Evolutionary conservation across 2,888 invertebrate species (phyloP).

Genomic region (Ormyrus rosae): DNA sequence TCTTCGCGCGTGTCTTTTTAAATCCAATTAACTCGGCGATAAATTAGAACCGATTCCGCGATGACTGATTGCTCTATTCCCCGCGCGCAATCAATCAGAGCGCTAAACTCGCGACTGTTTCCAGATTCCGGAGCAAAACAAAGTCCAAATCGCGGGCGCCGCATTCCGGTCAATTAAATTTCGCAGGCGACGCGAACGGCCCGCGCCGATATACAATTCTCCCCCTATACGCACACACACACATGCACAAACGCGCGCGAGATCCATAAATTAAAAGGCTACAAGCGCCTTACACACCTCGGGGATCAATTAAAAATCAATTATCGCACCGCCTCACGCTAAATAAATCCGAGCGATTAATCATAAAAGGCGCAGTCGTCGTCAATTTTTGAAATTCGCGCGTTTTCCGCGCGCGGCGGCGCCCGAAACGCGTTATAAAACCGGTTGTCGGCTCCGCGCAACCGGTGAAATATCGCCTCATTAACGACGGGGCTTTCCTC

Average conservation of each 20-base stretch:
- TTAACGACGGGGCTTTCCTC: conserved; percentile 59
- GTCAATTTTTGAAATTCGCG: conserved; percentile 11
- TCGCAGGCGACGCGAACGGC: background rate
- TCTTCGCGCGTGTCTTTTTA: too few species aligned
- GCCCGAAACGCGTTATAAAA: conserved; percentile 54
- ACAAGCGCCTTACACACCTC: background rate
- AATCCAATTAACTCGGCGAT: too few species aligned
- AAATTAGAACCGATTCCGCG: too few species aligned
- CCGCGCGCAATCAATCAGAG: too few species aligned
- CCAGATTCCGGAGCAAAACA: background rate
- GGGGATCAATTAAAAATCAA: conserved; percentile 41
- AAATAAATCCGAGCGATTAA: conserved; percentile 6
- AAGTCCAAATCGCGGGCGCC: background rate
- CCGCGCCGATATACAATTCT: conserved; percentile 11
- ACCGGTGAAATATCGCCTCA: conserved; percentile 66
- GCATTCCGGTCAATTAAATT: conserved; percentile 38
- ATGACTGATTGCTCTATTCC: too few species aligned
- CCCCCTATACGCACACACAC: background rate
- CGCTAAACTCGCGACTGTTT: too few species aligned
- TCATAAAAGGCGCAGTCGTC: background rate
- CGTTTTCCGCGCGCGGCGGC: background rate
- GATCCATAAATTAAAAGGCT: conserved; percentile 30
- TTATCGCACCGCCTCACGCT: conserved; percentile 13
- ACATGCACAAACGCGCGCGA: background rate
- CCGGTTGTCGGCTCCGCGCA: conserved; percentile 64